These are phyloP conservation scores for Vanessa atalanta DNA, from an alignment of 1,140 invertebrate genomes.

Conservation along the genomic window DNA sequence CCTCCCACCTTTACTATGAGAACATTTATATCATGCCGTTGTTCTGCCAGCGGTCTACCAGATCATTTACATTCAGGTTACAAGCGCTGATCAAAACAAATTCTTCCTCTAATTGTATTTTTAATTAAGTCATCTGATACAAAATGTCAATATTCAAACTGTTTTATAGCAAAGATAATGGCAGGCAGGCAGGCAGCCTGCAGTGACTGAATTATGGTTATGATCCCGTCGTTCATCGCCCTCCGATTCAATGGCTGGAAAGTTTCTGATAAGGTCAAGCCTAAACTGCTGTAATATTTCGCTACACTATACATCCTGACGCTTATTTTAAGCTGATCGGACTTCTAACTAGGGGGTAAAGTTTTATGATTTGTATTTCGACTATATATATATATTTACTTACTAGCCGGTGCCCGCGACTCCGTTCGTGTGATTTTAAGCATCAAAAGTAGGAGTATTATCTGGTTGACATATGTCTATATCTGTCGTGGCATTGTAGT, in stretches of 20 bases:
- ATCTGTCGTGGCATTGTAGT: too few species aligned
- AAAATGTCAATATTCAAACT: constrained; percentile 18
- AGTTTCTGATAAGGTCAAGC: constrained; percentile 63
- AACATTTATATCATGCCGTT: too few species aligned
- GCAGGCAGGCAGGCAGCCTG: constrained; percentile 5
- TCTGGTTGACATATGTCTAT: too few species aligned
- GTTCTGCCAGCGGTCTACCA: too few species aligned
- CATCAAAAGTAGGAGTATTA: too few species aligned
- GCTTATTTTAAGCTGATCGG: not conserved
- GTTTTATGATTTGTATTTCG: not conserved
- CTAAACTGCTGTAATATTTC: constrained; percentile 39
- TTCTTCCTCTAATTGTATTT: not conserved
- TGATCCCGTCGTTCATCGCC: constrained; percentile 47
- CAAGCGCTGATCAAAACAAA: not conserved
- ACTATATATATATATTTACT: too few species aligned
- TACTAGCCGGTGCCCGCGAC: too few species aligned
- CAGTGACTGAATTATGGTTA: constrained; percentile 39
- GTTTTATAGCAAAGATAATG: constrained; percentile 23
- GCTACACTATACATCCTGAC: constrained; percentile 1
- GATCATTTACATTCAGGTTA: too few species aligned
- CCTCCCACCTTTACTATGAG: too few species aligned
- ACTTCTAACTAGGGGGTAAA: not conserved
- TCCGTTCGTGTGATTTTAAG: too few species aligned
- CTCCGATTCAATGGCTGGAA: constrained; percentile 65
- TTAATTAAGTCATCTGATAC: constrained; percentile 3